Evolutionary conservation across 2,797 vertebrate genomes (phyloP), one percentile per base, ranked within the genome.

Genomic region (Tarsius wallacei): DNA sequence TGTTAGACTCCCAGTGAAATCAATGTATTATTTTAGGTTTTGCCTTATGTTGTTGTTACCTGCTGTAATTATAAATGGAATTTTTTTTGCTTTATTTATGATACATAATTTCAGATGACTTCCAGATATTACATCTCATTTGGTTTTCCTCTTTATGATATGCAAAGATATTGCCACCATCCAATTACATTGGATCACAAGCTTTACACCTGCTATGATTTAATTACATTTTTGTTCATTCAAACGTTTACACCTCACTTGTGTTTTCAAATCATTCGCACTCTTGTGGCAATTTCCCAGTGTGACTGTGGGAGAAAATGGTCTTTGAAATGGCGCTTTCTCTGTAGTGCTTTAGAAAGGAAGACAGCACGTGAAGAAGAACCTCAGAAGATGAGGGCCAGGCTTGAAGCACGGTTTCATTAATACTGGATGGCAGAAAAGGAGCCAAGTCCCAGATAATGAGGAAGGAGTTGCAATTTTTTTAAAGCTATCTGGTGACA

Each of bases 381-480:
- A 98, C 97, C 99, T 99, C 98, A 98, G 94, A 97, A 99, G 99
- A 99, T 99, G 99, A 99, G 99, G 99, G 99, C 99, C 99, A 99
- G 98, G 98, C 98, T 98, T 99, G 98, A 98, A 98, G 98, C 98
- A 98, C 91, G 80, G 96, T 98, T 99, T 98, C 99, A 99, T 99
- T 99, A 99, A 99, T 99, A 99, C 98, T 98, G 98, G 98, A 98
- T 99, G 99, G 98, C 99, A 99, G 99, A 98, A 98, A 98, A 98
- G 98, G 97, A 98, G 98, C 98, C 98, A 97, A 99, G 98, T 98
- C 98, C 96, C 97, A 98, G 99, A 98, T 99, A 99, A 99, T 99
- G 99, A 99, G 99, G 98, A 99, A 99, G 98, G 98, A 99, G 98
- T 98, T 98, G 98, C 98, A 98, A 98, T 99, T 99, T 99, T 98